These are phyloP conservation scores for Aporophyla nigra DNA, from an alignment of 2,888 invertebrate genomes.

Conservation along the genomic window DNA sequence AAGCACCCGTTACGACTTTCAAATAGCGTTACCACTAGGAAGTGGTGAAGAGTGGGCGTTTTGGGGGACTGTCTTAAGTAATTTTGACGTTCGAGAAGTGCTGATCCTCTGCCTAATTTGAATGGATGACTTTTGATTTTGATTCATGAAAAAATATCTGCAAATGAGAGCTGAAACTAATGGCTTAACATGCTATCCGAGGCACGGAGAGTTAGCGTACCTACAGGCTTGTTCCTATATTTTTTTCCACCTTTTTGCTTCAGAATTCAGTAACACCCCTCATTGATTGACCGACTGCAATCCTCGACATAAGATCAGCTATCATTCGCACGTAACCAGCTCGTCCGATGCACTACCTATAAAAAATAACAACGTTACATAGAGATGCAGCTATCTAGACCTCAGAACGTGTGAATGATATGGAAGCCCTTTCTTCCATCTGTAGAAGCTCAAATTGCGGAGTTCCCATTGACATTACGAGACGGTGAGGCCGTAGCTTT, in stretches of 20 bases:
- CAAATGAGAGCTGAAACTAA: too few relatives aligned
- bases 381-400: constrained; percentile 33
- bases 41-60: too few relatives aligned
- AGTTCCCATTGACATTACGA: constrained; percentile 66
- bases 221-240: not conserved
- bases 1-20: too few relatives aligned
- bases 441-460: constrained; percentile 68
- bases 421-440: too few relatives aligned
- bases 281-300: constrained; percentile 43
- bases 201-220: too few relatives aligned
- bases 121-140: too few relatives aligned
- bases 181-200: too few relatives aligned
- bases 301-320: constrained; percentile 61
- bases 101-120: too few relatives aligned
- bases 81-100: too few relatives aligned
- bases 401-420: constrained; percentile 35
- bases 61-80: too few relatives aligned
- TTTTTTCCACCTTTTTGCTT: not conserved
- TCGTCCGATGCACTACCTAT: constrained; percentile 62
- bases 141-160: too few relatives aligned
- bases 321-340: constrained; percentile 67
- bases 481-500: constrained; percentile 68
- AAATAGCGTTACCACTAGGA: too few relatives aligned
- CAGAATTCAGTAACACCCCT: not conserved
- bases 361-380: constrained; percentile 72